Evolutionary conservation across 2,797 vertebrate genomes (phyloP).

Genomic region (Melanotaenia maccullochi): DNA sequence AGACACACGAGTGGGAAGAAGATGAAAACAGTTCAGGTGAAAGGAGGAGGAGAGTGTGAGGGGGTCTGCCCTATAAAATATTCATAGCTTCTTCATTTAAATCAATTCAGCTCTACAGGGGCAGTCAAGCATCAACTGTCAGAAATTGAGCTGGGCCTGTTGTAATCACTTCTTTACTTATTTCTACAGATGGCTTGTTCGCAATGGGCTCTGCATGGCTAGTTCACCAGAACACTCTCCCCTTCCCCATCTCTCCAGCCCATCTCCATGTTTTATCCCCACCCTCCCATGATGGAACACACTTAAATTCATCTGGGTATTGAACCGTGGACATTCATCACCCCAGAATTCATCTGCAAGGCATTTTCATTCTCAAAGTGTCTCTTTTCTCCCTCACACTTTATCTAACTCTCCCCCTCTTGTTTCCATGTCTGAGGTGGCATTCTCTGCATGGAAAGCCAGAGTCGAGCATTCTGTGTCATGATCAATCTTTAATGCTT

Average conservation of each 20-base stretch:
- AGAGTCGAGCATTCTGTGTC: conserved; percentile 64
- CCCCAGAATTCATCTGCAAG: conserved; percentile 77
- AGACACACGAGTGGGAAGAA: conserved; percentile 36
- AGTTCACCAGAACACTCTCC: conserved; percentile 57
- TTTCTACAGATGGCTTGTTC: conserved; percentile 79
- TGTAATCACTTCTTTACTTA: conserved; percentile 83
- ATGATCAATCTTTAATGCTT: conserved; percentile 78
- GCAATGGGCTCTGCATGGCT: conserved; percentile 78
- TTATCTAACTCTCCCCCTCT: conserved; percentile 54
- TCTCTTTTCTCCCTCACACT: conserved; percentile 66
- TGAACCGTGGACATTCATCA: conserved; percentile 79
- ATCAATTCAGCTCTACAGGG: conserved; percentile 78
- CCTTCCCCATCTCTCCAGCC: conserved; percentile 43
- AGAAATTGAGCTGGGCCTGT: conserved; percentile 80
- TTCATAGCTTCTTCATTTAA: conserved; percentile 86
- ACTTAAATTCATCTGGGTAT: conserved; percentile 81
- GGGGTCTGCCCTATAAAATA: conserved; percentile 77
- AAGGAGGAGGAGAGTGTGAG: conserved; percentile 22
- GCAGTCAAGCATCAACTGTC: conserved; percentile 79
- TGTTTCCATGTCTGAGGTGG: conserved; percentile 60
- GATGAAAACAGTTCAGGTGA: conserved; percentile 73
- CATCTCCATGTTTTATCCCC: conserved; percentile 72
- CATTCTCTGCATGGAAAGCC: conserved; percentile 63
- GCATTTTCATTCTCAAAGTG: conserved; percentile 80
- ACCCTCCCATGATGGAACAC: conserved; percentile 76